phyloP scores from a whole-genome alignment of 2,113 vertebrate genomes.

The Rhegmatorhina hoffmannsi region DNA sequence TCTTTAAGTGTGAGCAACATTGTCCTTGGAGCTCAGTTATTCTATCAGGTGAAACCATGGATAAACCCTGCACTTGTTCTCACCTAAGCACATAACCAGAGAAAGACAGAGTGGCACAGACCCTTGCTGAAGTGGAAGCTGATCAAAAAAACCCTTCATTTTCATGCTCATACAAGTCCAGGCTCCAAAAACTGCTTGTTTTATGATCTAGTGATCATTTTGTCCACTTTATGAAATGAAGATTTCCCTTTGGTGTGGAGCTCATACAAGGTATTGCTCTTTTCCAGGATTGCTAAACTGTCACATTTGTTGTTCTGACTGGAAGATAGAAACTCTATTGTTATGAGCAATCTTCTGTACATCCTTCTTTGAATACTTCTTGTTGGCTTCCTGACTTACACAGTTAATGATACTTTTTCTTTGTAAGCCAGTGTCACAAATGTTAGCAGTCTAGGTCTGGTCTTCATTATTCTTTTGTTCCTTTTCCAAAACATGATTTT shows the following conservation, averaged over 20 bases:
- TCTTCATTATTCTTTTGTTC: neutral
- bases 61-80: fast-evolving
- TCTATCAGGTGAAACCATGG: neutral
- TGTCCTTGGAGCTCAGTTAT: neutral
- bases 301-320: neutral
- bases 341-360: neutral
- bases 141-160: neutral
- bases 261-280: neutral
- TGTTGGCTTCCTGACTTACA: neutral
- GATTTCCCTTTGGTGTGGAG: neutral
- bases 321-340: neutral
- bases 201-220: neutral
- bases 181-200: neutral
- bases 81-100: neutral
- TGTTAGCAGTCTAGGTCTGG: neutral
- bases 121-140: neutral
- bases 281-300: neutral
- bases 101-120: neutral
- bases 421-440: neutral
- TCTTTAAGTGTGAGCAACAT: neutral
- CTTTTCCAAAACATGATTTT: neutral
- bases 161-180: neutral
- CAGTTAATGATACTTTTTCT: neutral
- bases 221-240: neutral
- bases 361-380: neutral